phyloP scores from a whole-genome alignment of 2,113 vertebrate species.

The Xyliphius kryptos region DNA sequence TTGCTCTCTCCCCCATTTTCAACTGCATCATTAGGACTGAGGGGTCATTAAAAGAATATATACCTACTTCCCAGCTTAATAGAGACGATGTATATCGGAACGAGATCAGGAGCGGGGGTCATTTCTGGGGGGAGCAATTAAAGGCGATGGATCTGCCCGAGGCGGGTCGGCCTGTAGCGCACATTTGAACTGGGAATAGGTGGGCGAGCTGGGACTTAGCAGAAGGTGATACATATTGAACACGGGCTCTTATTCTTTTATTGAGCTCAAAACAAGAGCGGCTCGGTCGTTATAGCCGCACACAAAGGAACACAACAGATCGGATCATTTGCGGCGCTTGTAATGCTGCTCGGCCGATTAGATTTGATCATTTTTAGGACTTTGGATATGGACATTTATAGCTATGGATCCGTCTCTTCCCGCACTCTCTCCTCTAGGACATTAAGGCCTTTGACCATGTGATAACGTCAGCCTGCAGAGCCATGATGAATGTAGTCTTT shows the following conservation, averaged over 20 bases:
- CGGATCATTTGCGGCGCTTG: neutral
- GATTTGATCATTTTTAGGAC: neutral
- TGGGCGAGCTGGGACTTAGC: slow-evolving; percentile 50
- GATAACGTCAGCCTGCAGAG: slow-evolving; percentile 49
- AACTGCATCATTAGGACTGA: slow-evolving; percentile 52
- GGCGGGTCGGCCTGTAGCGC: slow-evolving; percentile 49
- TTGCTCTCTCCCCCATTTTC: slow-evolving; percentile 38
- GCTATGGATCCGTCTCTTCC: slow-evolving; percentile 1
- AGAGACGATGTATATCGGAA: slow-evolving; percentile 66
- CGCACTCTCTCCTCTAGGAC: neutral
- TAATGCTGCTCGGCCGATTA: neutral
- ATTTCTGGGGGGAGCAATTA: slow-evolving; percentile 69
- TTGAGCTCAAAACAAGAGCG: slow-evolving; percentile 25
- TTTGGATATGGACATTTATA: neutral
- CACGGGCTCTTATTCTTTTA: slow-evolving; percentile 48
- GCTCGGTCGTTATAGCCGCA: slow-evolving; percentile 25
- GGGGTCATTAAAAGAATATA: slow-evolving; percentile 72
- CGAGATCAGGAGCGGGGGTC: slow-evolving; percentile 68
- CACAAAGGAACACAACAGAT: neutral
- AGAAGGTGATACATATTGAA: slow-evolving; percentile 47
- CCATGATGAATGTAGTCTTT: slow-evolving; percentile 63
- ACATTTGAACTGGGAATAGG: slow-evolving; percentile 43
- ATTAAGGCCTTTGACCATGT: slow-evolving; percentile 37
- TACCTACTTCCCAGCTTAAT: slow-evolving; percentile 71
- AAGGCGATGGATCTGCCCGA: slow-evolving; percentile 58